Base-by-base conservation (phyloP, 2,113 vertebrate species). In the Saccopteryx leptura region DNA sequence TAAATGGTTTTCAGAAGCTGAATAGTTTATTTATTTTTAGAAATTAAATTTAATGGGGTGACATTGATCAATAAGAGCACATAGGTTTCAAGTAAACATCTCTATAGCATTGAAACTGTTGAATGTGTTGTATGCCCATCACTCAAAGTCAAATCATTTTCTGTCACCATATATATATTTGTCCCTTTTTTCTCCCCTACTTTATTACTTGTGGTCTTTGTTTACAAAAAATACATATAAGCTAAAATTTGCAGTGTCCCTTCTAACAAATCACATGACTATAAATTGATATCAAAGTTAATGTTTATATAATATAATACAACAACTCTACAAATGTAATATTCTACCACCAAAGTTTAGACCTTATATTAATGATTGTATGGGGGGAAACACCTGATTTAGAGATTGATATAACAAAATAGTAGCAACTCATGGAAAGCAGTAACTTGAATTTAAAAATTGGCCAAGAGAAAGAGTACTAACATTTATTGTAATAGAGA, bases 361-460 rank as follows among this genome's bases (percentile, higher is more conserved):
- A 4, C 9, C 65, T 90, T 46, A 54, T 68, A 26, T 82, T 83
- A 84, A 75, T 72, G 7, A 24, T 28, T 71, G 1, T 7, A 33
- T 31, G 52, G 15, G 9, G 71, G 46, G n/a, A 50, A 91, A 83
- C 39, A 58, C 3, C 12, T 46, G 17, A 89, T 90, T 87, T 86
- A 23, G 28, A 84, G 26, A 26, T 1, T 50, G 68, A 66, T 61
- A 21, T 18, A 60, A 71, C n/a, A 90, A 83, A 90, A 74, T 39
- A 24, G 6, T 19, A 83, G 3, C 24, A 83, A 56, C 11, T 61
- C 28, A 90, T 28, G 63, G 76, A 84, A 76, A 61, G 14, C 12
- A 88, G 85, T 79, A 46, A 48, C 31, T 87, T 84, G 18, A 60
- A 31, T 81, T 94, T 2, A 90, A 84, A 96, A 92, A 31, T 0